A percentile compares a stretch with the other conserved stretches of the same genome.
Evolutionary conservation across 2,888 invertebrate species (phyloP).

Genomic region (Epirrhoe tristata): DNA sequence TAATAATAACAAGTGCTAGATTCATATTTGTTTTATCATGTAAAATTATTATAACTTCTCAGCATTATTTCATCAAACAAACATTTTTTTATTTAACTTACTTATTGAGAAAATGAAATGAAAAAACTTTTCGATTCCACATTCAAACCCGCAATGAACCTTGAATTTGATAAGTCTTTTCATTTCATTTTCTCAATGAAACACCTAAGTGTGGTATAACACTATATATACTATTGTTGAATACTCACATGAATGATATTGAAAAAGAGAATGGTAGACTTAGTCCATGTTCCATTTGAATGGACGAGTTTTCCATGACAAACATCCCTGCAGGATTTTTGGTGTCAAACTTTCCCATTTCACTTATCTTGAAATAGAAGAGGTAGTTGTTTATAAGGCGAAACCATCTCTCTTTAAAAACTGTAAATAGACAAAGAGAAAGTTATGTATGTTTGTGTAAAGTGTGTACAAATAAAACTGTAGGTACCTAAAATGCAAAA

Average conservation of each 20-base stretch:
- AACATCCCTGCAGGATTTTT: conserved; percentile 89
- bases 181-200: no score
- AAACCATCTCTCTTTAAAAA: conserved; percentile 92
- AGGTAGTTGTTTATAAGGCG: conserved; percentile 90
- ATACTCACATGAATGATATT: conserved; percentile 86
- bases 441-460: background rate
- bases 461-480: background rate
- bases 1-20: no score
- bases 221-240: no score
- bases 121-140: no score
- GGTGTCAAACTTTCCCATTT: conserved; percentile 86
- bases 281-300: conserved; percentile 88
- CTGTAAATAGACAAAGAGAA: conserved; percentile 70
- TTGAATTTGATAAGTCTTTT: no score
- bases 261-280: conserved; percentile 91
- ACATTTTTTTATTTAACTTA: no score
- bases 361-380: conserved; percentile 91
- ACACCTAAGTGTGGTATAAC: no score
- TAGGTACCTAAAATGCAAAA: background rate
- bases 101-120: no score
- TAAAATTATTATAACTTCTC: no score
- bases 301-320: conserved; percentile 90
- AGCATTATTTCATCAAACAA: no score
- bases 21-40: no score
- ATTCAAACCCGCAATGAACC: no score